These are phyloP conservation scores for Pyrgilauda ruficollis DNA, from an alignment of 2,113 vertebrate species.

Conservation along the genomic window DNA sequence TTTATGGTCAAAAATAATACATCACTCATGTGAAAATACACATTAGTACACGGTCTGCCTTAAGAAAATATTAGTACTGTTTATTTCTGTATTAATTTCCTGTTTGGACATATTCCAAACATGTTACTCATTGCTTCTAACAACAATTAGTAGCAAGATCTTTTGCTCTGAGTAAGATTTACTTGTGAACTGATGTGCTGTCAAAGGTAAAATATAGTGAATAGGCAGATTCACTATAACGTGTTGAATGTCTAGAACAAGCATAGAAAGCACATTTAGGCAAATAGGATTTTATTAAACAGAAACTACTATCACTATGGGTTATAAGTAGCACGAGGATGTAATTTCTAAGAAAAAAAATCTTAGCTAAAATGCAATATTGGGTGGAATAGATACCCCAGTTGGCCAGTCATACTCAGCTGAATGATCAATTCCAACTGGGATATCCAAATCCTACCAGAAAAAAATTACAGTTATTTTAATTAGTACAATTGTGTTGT, in stretches of 20 bases:
- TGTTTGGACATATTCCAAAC: slow-evolving; percentile 46
- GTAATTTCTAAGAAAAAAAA: slow-evolving; percentile 1
- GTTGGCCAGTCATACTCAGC: neutral
- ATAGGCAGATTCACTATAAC: neutral
- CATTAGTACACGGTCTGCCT: neutral
- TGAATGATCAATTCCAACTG: neutral
- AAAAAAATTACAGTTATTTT: neutral
- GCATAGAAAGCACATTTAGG: slow-evolving; percentile 3
- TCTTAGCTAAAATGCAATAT: neutral
- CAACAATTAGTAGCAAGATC: slow-evolving; percentile 36
- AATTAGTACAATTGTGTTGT: neutral
- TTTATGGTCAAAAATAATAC: neutral
- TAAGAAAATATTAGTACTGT: slow-evolving; percentile 1
- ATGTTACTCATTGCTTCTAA: slow-evolving; percentile 6
- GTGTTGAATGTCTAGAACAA: neutral
- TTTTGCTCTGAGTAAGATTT: slow-evolving; percentile 30
- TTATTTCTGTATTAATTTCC: slow-evolving; percentile 39
- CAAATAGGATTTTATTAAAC: slow-evolving; percentile 8
- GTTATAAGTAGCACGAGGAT: neutral
- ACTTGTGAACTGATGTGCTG: slow-evolving; percentile 5
- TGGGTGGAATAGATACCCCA: neutral
- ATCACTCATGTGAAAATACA: neutral
- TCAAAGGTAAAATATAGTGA: slow-evolving; percentile 43
- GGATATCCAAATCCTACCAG: neutral
- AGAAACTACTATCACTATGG: neutral